phyloP scores from a whole-genome alignment of 2,113 vertebrate species.

The Thamnaconus septentrionalis region DNA sequence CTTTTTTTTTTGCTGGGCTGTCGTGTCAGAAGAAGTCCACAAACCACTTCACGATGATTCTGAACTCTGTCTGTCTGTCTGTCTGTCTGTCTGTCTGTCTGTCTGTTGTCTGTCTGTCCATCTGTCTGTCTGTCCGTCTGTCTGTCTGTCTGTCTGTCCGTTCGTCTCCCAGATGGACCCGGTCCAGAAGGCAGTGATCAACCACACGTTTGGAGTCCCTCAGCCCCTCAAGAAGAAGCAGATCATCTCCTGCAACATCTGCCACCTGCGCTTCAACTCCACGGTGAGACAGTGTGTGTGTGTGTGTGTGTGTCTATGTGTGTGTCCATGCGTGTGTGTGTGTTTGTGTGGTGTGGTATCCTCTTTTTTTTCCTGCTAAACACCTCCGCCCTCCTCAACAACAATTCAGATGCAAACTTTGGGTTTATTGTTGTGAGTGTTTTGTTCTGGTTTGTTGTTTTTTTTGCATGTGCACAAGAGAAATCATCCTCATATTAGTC shows the following conservation, averaged over 20 bases:
- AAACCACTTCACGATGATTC: no score
- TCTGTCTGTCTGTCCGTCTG: no score
- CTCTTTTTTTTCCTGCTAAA: no score
- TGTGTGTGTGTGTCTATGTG: constrained; percentile 4
- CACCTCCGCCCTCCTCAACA: no score
- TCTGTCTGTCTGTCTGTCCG: constrained; percentile 8
- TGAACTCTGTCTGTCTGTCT: no score
- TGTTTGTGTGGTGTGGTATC: constrained; percentile 48
- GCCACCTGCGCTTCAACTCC: constrained; percentile 98
- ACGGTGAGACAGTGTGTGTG: constrained; percentile 78
- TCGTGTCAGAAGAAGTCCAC: no score
- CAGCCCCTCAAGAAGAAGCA: constrained; percentile 94
- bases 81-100: constrained; percentile 5
- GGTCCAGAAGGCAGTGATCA: constrained; percentile 98
- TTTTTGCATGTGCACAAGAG: background rate
- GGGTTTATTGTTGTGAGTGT: no score
- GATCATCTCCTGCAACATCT: constrained; percentile 99
- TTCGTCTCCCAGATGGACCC: constrained; percentile 92
- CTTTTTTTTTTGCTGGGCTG: no score
- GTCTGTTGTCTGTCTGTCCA: constrained; percentile 14
- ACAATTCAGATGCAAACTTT: no score
- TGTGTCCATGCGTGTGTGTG: constrained; percentile 8
- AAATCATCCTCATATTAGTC: no score
- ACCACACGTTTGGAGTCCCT: constrained; percentile 94
- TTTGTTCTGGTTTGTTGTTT: no score